Base-by-base conservation (phyloP, 1,140 invertebrate genomes). In the Apocrypta bakeri region DNA sequence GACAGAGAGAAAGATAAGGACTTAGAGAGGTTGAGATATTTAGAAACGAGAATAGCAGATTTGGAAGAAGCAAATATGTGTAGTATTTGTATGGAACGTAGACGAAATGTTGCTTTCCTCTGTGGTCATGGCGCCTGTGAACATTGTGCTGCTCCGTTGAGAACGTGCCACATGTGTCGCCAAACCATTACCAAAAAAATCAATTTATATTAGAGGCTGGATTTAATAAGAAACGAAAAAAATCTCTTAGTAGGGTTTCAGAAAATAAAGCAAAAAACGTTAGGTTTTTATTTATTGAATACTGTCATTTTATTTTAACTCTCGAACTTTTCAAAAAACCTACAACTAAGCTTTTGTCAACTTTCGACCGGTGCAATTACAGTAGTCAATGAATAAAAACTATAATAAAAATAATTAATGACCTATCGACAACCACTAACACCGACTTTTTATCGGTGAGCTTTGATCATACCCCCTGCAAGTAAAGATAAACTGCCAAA, bases 111-210 rank as follows among this genome's bases (percentile, higher is more conserved):
- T 9, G 97, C 96, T 1, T 98, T 98, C 89, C 91, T 98, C 0
- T 98, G 97, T 90, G 97, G 97, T 9, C 97, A 98, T 88, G 95
- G 95, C 24, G 96, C 97, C 7, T 98, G 97, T 92, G 94, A 95
- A 40, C 94, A 95, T 73, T 98, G 97, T 88, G 95, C 97, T 0
- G 94, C 96, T 78, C 96, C 97, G 1, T 91, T 98, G 1, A 95
- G 94, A 87, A 96, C 94, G 9, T 98, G 97, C 93, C 97, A 98
- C 92, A 98, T 98, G 96, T 98, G 97, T 92, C 94, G 97, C 48
- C 96, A 97, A 91, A 95, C 95, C 9, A 98, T 98, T 88, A 95
- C 95, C 21, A 96, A 96, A 89, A 98, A 97, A 89, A 98, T 98
- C 85, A 97, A 96, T 91, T 93, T 98, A 37, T 96, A 96, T 89